Conservation (phyloP, 2,888 invertebrate species). For the Chrysomela aeneicollis region DNA sequence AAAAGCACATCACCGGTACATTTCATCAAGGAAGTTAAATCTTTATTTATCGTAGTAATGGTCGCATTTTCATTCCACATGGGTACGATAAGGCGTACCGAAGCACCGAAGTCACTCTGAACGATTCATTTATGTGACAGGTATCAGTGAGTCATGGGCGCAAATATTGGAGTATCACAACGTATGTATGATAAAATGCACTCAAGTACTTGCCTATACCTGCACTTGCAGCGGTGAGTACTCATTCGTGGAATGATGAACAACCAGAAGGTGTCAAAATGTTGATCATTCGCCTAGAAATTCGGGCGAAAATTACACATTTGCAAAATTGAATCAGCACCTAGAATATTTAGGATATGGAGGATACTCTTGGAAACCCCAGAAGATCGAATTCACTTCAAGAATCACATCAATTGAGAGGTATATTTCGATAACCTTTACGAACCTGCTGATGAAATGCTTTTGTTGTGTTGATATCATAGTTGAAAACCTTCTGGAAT, state of each 20-base stretch:
- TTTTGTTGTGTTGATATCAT: no score
- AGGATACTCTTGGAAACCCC: no score
- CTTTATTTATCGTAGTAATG: not conserved
- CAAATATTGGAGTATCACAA: conserved; percentile 21
- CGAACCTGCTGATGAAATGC: no score
- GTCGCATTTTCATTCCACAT: not conserved
- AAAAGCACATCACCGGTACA: not conserved
- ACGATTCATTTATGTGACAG: conserved; percentile 22
- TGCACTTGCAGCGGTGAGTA: conserved; percentile 2
- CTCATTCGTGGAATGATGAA: not conserved
- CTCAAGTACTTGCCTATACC: not conserved
- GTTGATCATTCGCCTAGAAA: not conserved
- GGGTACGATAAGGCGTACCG: not conserved
- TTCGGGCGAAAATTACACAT: no score
- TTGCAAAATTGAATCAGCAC: no score
- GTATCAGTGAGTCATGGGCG: conserved; percentile 20
- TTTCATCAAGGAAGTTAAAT: not conserved
- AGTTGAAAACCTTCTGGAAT: no score
- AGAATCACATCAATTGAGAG: no score
- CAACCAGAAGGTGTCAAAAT: not conserved
- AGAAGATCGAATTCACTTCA: no score
- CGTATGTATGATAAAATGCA: conserved; percentile 18
- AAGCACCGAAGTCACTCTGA: conserved; percentile 13
- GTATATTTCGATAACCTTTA: no score
- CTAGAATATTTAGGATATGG: no score